phyloP scores from a whole-genome alignment of 2,797 vertebrate genomes.

The Kryptopterus vitreolus region DNA sequence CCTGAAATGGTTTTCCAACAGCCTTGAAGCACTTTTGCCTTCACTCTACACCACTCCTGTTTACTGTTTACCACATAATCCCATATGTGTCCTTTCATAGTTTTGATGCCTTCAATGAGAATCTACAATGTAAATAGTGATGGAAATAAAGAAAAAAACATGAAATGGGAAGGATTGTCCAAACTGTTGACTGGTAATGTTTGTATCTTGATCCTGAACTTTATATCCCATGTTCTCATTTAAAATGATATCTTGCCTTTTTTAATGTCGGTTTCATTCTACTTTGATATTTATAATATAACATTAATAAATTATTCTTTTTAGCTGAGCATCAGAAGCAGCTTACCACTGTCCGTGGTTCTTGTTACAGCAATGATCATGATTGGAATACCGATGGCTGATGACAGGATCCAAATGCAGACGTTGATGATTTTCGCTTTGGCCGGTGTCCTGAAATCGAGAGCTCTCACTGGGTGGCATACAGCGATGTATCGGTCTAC shows the following conservation, averaged over 20 bases:
- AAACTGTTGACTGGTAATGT: neutral
- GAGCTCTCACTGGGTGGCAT: conserved; percentile 90
- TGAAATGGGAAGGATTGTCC: too few relatives aligned
- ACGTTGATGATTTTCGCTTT: conserved; percentile 96
- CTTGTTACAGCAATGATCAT: conserved; percentile 91
- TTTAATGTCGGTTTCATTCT: neutral
- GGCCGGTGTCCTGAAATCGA: conserved; percentile 90
- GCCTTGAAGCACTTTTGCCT: too few relatives aligned
- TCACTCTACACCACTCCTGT: too few relatives aligned
- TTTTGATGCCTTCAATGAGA: too few relatives aligned
- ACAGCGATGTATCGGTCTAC: conserved; percentile 69
- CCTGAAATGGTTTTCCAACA: too few relatives aligned
- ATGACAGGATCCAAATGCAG: conserved; percentile 94
- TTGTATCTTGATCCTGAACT: neutral
- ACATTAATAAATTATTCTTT: neutral
- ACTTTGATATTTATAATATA: neutral
- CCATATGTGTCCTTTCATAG: too few relatives aligned
- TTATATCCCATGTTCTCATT: neutral
- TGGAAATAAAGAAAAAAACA: too few relatives aligned
- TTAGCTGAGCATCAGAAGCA: neutral
- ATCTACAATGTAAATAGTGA: too few relatives aligned
- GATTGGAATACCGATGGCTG: conserved; percentile 88
- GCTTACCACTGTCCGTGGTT: conserved; percentile 71
- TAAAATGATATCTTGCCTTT: neutral
- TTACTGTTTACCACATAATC: too few relatives aligned